Evolutionary conservation across 2,113 vertebrate genomes (phyloP), one percentile per base, ranked within the genome.

Genomic region (Oryzias javanicus): DNA sequence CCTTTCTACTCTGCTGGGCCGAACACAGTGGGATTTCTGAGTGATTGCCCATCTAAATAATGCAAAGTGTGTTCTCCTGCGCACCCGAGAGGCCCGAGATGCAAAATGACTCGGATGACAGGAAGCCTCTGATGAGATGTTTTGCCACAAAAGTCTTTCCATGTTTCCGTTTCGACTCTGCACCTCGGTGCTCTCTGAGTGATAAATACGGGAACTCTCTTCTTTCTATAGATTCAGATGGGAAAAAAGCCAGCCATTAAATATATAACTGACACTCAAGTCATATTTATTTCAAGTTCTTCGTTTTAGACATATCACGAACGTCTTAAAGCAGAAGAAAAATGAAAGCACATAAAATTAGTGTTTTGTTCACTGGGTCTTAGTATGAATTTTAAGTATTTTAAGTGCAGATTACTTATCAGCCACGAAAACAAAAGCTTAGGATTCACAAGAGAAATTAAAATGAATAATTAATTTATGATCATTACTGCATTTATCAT

Each of bases 31-130:
- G 83, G 78, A 80, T 88, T 78, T 88, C 82, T 84, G 86, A 90
- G 74, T 76, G 82, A 91, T 89, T 83, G 83, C 73, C 68, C 77
- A 86, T 80, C 89, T 91, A 82, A 92, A 91, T 92, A 91, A 91
- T 91, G 83, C 85, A 92, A 79, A 86, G 63, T 72, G 55, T 73
- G 78, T 87, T 87, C 79, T 78, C 27, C 74, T 20, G 59, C 19
- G 20, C 48, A 72, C 81, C 74, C 74, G n/a, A 60, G 71, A 78
- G 66, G 73, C 71, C 70, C 44, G 22, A 70, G 68, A 85, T 79
- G 72, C 80, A 78, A 87, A 88, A 89, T 68, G 80, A 83, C 69
- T 78, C 50, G 63, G 80, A 80, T 88, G 90, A 86, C 85, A 79
- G 70, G 49, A 64, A 84, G 80, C 69, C 80, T 78, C 65, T 79